phyloP scores from a whole-genome alignment of 2,797 vertebrate species.

The Calcarius lapponicus region DNA sequence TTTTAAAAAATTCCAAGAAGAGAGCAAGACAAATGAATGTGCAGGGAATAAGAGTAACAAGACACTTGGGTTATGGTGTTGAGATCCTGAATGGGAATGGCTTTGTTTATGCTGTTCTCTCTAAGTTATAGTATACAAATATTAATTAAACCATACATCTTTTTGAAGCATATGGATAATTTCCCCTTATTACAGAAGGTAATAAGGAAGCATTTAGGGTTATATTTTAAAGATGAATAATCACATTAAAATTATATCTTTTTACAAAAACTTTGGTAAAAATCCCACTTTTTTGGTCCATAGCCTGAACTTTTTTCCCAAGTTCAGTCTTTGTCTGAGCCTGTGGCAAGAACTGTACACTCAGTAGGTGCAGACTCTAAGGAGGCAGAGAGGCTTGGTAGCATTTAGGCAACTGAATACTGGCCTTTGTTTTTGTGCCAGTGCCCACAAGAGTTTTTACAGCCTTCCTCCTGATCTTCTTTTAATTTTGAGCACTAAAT shows the following conservation, averaged over 20 bases:
- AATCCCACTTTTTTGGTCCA: background rate
- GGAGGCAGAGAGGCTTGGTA: background rate
- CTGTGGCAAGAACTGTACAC: background rate
- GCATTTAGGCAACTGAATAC: background rate
- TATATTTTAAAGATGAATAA: background rate
- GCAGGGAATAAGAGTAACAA: background rate
- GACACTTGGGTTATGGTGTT: background rate
- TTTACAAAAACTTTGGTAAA: fast-evolving
- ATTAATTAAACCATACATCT: background rate
- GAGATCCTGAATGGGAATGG: background rate
- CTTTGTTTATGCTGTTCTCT: background rate
- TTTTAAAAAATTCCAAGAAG: background rate
- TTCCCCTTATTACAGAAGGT: background rate
- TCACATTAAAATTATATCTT: background rate
- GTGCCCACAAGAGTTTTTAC: background rate
- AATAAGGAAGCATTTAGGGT: background rate
- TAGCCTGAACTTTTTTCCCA: background rate
- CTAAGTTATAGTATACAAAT: background rate
- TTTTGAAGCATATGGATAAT: background rate
- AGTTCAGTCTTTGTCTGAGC: background rate
- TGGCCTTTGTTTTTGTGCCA: background rate
- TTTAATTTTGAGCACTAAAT: background rate
- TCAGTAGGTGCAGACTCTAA: background rate
- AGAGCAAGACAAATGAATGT: background rate
- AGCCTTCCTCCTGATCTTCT: background rate